These are phyloP conservation scores for Eulemur albifrons DNA, from an alignment of 2,797 vertebrate genomes.

Conservation along the genomic window DNA sequence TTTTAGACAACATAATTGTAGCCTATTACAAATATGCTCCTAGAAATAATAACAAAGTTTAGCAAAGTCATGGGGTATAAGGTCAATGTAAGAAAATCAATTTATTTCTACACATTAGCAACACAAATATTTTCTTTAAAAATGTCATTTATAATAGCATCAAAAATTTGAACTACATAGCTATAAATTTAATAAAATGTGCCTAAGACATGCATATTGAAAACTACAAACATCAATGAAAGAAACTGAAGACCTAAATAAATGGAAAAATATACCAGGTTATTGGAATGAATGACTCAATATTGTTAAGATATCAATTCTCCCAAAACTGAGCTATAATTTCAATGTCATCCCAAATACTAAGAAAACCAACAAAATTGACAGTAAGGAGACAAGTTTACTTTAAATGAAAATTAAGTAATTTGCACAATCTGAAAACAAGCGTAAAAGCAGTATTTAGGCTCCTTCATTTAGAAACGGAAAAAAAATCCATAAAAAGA, in stretches of 20 bases:
- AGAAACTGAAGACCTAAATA: neutral
- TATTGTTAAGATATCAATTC: neutral
- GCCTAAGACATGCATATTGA: neutral
- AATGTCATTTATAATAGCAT: neutral
- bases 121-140: neutral
- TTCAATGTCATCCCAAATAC: neutral
- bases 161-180: neutral
- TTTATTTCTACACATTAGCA: neutral
- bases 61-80: neutral
- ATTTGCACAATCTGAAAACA: neutral
- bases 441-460: neutral
- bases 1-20: neutral
- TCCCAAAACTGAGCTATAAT: neutral
- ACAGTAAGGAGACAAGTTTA: neutral
- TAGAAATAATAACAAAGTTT: neutral
- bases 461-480: neutral
- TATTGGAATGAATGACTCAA: neutral
- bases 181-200: neutral
- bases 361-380: neutral
- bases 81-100: neutral
- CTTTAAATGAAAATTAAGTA: slow-evolving; percentile 10
- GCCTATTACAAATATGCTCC: neutral
- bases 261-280: neutral
- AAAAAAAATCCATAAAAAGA: neutral
- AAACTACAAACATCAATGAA: neutral